phyloP scores from a whole-genome alignment of 2,113 vertebrate genomes.

The Plecotus auritus region DNA sequence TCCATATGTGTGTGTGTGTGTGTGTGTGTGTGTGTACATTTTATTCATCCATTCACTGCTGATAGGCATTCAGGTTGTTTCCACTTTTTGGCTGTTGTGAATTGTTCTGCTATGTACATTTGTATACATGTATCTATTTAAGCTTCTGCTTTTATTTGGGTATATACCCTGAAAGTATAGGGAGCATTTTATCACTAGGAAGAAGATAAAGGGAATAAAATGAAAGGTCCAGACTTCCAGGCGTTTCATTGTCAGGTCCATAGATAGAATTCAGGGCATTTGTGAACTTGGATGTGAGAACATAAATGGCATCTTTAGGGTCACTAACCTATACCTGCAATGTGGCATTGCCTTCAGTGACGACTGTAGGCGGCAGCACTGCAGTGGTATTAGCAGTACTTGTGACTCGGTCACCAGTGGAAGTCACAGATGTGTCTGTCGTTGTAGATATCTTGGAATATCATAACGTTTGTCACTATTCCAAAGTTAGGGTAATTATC shows the following conservation, averaged over 20 bases:
- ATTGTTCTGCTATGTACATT: rapidly evolving
- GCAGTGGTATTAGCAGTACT: neutral
- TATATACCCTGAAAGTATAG: neutral
- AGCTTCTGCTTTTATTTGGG: neutral
- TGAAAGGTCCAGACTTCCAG: neutral
- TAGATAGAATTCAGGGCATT: neutral
- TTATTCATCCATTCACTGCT: neutral
- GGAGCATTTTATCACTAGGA: neutral
- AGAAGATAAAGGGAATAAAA: neutral
- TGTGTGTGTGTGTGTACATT: neutral
- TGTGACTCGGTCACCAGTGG: neutral
- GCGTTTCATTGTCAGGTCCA: neutral
- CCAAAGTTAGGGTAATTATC: neutral
- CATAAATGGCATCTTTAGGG: neutral
- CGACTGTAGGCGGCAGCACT: neutral
- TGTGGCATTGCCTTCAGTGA: neutral
- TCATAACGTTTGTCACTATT: neutral
- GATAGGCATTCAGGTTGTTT: neutral
- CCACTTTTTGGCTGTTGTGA: neutral
- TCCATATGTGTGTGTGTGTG: neutral
- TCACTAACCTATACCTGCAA: neutral
- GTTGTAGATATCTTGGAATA: neutral
- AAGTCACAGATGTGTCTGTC: neutral
- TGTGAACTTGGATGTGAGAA: neutral
- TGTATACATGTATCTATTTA: neutral